Conservation (phyloP, 2,113 vertebrate genomes). For the Poeciliopsis retropinna region DNA sequence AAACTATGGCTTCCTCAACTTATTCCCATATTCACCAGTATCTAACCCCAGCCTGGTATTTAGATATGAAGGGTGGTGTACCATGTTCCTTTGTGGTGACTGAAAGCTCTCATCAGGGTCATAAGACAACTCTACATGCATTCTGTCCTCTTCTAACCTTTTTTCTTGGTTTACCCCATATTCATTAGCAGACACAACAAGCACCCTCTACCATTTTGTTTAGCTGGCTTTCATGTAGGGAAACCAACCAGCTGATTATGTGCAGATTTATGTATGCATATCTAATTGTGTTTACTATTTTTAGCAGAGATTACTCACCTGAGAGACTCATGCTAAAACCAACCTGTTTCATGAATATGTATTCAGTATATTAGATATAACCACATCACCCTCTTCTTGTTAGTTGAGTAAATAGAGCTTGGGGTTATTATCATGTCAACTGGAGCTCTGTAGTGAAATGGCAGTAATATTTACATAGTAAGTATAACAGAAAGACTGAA, state of each 20-base stretch:
- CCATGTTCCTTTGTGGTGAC: conserved; percentile 39
- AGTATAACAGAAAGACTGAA: conserved; percentile 1
- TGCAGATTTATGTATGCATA: conserved; percentile 52
- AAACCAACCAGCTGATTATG: conserved; percentile 52
- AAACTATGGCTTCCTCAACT: background rate
- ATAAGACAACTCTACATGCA: conserved; percentile 59
- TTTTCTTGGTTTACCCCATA: conserved; percentile 40
- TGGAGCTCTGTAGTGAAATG: conserved; percentile 1
- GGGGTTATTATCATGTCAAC: conserved; percentile 36
- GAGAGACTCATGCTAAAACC: conserved; percentile 45
- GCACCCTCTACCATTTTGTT: conserved; percentile 17
- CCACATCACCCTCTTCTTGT: background rate
- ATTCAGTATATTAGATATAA: conserved; percentile 37
- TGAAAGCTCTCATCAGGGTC: conserved; percentile 52
- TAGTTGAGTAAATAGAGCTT: conserved; percentile 22
- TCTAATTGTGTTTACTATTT: conserved; percentile 57
- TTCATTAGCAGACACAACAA: conserved; percentile 51
- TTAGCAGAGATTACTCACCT: conserved; percentile 64
- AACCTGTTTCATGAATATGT: conserved; percentile 59
- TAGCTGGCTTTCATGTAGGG: conserved; percentile 45
- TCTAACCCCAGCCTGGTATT: conserved; percentile 1
- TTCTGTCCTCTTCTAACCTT: conserved; percentile 30
- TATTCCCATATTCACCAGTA: background rate
- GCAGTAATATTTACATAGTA: background rate
- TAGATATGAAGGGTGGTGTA: background rate